Evolutionary conservation across 1,140 invertebrate genomes (phyloP).

Genomic region (Psilanteris sp.): DNA sequence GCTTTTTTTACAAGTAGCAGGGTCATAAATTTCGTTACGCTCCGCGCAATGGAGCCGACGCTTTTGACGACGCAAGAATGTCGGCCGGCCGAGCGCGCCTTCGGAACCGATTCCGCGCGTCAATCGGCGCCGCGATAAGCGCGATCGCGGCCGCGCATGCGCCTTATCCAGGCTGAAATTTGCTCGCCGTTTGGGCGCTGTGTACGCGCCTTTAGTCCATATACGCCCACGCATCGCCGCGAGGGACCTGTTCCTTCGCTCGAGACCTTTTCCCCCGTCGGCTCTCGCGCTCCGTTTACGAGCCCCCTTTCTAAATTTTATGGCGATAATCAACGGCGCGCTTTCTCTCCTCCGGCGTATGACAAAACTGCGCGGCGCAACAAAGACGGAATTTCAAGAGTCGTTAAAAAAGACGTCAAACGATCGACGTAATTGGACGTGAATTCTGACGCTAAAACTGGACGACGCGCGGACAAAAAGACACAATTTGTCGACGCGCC

Average conservation of each 20-base stretch:
- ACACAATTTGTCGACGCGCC: constrained; percentile 42
- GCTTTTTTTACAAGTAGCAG: constrained; percentile 1
- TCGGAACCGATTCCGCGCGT: too few relatives aligned
- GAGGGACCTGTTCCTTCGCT: constrained; percentile 67
- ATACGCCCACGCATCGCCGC: constrained; percentile 69
- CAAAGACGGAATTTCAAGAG: constrained; percentile 38
- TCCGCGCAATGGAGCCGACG: constrained; percentile 10
- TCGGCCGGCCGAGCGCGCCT: too few relatives aligned
- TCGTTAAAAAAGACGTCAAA: constrained; percentile 67
- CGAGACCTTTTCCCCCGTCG: constrained; percentile 54
- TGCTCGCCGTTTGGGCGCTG: constrained; percentile 6
- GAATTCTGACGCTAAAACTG: constrained; percentile 40
- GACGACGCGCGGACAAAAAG: constrained; percentile 30
- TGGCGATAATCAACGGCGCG: constrained; percentile 69
- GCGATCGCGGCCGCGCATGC: not conserved
- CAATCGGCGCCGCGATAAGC: not conserved
- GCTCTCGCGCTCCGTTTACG: constrained; percentile 65
- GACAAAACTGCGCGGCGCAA: constrained; percentile 46
- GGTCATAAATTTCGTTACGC: constrained; percentile 21
- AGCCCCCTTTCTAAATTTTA: constrained; percentile 73
- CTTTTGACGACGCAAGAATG: constrained; percentile 15
- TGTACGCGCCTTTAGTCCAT: constrained; percentile 57
- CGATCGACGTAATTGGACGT: constrained; percentile 61
- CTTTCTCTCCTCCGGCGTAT: constrained; percentile 67
- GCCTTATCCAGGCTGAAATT: too few relatives aligned